A percentile compares a stretch with the other conserved stretches of the same genome.
Conservation (phyloP, 2,113 vertebrate species). For the Chaetura pelagica region DNA sequence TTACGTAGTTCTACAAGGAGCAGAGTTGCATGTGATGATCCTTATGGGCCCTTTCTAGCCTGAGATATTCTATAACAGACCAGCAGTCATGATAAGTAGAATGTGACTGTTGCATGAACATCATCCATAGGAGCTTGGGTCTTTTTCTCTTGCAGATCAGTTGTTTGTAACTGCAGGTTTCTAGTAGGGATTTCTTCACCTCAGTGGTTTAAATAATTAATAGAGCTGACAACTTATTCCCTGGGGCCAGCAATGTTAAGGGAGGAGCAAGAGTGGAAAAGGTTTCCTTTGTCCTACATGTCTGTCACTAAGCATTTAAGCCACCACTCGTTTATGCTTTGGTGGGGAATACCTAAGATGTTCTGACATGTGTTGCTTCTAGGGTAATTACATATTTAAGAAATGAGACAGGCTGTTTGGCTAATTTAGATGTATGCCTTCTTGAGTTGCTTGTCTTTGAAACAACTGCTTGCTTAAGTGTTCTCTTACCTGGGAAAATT, state of each 20-base stretch:
- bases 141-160: not conserved
- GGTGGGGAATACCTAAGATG: not conserved
- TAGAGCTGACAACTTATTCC: not conserved
- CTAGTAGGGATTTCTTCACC: not conserved
- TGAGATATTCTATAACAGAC: not conserved
- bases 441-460: not conserved
- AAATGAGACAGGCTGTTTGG: not conserved
- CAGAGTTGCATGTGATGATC: too few species aligned
- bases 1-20: not conserved
- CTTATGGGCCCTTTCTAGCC: not conserved
- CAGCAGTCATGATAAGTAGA: not conserved
- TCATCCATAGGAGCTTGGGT: not conserved
- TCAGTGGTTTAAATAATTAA: not conserved
- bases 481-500: not conserved
- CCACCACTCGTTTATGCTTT: not conserved
- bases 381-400: not conserved
- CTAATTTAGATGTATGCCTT: not conserved
- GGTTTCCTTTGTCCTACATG: not conserved
- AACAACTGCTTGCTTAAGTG: not conserved
- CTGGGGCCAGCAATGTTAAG: not conserved
- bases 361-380: not conserved
- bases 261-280: not conserved
- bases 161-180: not conserved
- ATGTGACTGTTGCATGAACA: not conserved
- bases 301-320: not conserved